Evolutionary conservation across 2,113 vertebrate species (phyloP), one percentile per base, ranked within the genome.

Genomic region (Hippocampus guttulatus): DNA sequence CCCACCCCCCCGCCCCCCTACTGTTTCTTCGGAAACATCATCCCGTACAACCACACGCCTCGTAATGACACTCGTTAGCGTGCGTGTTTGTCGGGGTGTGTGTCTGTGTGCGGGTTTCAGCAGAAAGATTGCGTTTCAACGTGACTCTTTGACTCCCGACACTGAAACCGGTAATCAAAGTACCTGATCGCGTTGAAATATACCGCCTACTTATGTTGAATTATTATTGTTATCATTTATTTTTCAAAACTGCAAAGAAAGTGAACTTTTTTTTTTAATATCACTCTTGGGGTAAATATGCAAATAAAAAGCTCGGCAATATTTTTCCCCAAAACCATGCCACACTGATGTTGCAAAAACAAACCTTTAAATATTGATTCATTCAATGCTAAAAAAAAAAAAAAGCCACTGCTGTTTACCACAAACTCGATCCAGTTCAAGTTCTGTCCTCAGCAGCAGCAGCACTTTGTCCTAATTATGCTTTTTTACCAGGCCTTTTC

Each of bases 21-120:
- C 77, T 84, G 87, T 86, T 84, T 87, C 83, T 79, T 81, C 84
- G 85, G 87, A 86, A 89, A 89, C 84, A 75, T 88, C 88, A 85
- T 90, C 89, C 81, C 81, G 75, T 85, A 82, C 82, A 85, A 74
- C 81, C 77, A 73, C 83, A 84, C 75, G 63, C 78, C 77, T 79
- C 68, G 43, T 79, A 82, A 83, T 76, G 81, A 89, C 82, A 81
- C 83, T 84, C 81, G 84, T 83, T 79, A 85, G 77, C 57, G 8
- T n/a, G 45, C 4, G 72, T 60, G 11, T 57, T 18, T 74, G 21
- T 61, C 12, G 61, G 55, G 54, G 25, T 45, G 21, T 51, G 16
- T 55, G 45, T 68, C 0, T 21, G 21, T 75, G 70, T 60, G 38
- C 25, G 57, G 52, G 23, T 25, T 80, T 77, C 5, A 77, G 69